Base-by-base conservation (phyloP, 2,888 invertebrate species). In the Crocallis elinguaria region DNA sequence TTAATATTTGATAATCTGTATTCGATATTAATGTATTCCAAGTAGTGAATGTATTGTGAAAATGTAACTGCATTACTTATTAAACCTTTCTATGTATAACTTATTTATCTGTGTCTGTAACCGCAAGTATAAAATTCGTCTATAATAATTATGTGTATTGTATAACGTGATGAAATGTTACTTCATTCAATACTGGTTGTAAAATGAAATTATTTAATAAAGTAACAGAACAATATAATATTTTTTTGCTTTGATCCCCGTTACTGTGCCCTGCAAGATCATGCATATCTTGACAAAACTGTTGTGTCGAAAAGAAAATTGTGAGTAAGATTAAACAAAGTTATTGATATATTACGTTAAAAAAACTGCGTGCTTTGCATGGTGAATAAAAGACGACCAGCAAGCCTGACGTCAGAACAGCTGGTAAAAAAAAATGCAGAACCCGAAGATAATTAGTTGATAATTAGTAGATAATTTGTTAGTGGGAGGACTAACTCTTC, bases 121-220 rank as follows among this genome's bases (percentile, higher is more conserved):
- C 77, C 87, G 72, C 71, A 73, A 77, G 62, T 82, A 82, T 81
- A 66, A 78, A 52, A 73, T 76, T 79, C 17, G 66, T 79, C 70
- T 80, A 71, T 79, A 71, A 71, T 79, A 71, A 71, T n/a, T 77
- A 71, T 76, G 72, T 82, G 79, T 88, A 84, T 79, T 82, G 79
- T 86, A 86, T 82, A 80, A 82, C 78, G 84, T 86, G 84, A 88
- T 86, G 80, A 82, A 78, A 85, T 75, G 86, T 88, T 86, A 86
- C 86, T 84, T 82, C 86, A 84, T 89, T 86, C 82, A 79, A 82
- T 85, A 86, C 79, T 84, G 89, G 88, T 89, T 90, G 88, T 89
- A 88, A 86, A 88, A 85, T 88, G 79, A 86, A 87, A 86, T 87
- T 84, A 87, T 88, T 82, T 86, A 90, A 90, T 89, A 90, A 90